Base-by-base conservation (phyloP, 2,888 invertebrate species). In the Elmis aenea region DNA sequence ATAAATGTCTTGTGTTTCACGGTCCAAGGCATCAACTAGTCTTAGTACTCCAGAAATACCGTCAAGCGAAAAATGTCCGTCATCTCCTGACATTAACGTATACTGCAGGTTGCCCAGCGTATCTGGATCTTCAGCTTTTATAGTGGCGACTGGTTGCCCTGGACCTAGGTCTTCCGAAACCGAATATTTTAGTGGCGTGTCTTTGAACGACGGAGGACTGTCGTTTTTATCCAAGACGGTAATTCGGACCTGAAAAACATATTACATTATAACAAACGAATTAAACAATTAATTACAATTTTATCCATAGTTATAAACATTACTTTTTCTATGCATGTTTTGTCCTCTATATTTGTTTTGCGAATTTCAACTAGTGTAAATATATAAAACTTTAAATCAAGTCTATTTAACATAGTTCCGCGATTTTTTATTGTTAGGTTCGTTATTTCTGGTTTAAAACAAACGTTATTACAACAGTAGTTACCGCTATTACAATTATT, bases 211-310 rank as follows among this genome's bases (percentile, higher is more conserved):
- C 2, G 95, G 95, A n/a, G 93, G 91, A 58, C 89, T 91, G 73
- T 95, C 95, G 67, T 95, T 95, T 69, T 85, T 86, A 71, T 95
- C 95, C 64, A 87, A 67, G 32, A 94, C 83, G 37, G 79, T 81
- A 51, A 94, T 81, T 66, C 79, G 80, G 53, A 92, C 85, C 92
- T 93, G 81, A 18, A 18, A 18, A 18, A 18, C 18, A 18, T 6
- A 18, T 6, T 18, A 18, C 18, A 18, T n/a, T n/a, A n/a, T n/a
- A n/a, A n/a, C n/a, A n/a, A n/a, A n/a, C n/a, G n/a, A n/a, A n/a
- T n/a, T n/a, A n/a, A n/a, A n/a, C n/a, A n/a, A n/a, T n/a, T n/a
- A n/a, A n/a, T n/a, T n/a, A n/a, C n/a, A n/a, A n/a, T n/a, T n/a
- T n/a, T n/a, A n/a, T n/a, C n/a, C n/a, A n/a, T n/a, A n/a, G n/a